These are phyloP conservation scores for Spinibarbus caldwelli DNA, from an alignment of 2,797 vertebrate genomes.

Conservation along the genomic window DNA sequence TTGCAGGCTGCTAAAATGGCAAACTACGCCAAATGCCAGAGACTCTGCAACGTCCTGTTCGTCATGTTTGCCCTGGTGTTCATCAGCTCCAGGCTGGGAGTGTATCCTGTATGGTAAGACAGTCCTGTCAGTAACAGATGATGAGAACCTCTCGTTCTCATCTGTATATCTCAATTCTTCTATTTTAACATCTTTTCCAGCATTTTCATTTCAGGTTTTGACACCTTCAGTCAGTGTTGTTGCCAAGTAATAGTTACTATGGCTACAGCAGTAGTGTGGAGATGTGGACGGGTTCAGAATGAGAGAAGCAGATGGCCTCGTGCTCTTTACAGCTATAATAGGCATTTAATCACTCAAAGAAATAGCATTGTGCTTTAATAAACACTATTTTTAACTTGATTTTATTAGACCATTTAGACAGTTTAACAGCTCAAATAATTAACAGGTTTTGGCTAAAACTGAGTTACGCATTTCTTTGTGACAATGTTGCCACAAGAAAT, in stretches of 20 bases:
- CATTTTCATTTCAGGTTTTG: conserved; percentile 62
- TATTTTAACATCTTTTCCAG: conserved; percentile 32
- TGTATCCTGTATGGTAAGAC: conserved; percentile 95
- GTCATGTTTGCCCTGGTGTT: conserved; percentile 94
- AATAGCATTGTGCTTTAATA: background rate
- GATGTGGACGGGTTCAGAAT: conserved; percentile 41
- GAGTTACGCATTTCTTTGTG: no score
- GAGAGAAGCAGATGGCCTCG: background rate
- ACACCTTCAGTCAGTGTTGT: conserved; percentile 66
- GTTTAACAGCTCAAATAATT: background rate
- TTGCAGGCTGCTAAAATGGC: conserved; percentile 98
- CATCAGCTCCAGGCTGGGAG: conserved; percentile 91
- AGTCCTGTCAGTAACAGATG: conserved; percentile 41
- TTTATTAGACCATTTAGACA: background rate
- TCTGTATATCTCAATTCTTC: conserved; percentile 5
- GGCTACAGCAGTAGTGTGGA: conserved; percentile 70
- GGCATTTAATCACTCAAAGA: background rate
- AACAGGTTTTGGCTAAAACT: background rate
- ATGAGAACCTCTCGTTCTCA: conserved; percentile 4
- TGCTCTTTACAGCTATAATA: background rate
- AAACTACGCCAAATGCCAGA: conserved; percentile 98
- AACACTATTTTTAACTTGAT: background rate
- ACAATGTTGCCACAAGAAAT: background rate
- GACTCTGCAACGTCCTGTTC: conserved; percentile 94
- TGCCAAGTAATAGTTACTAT: conserved; percentile 82